phyloP scores from a whole-genome alignment of 2,888 invertebrate genomes.

The Brachypalpus laphriformis region DNA sequence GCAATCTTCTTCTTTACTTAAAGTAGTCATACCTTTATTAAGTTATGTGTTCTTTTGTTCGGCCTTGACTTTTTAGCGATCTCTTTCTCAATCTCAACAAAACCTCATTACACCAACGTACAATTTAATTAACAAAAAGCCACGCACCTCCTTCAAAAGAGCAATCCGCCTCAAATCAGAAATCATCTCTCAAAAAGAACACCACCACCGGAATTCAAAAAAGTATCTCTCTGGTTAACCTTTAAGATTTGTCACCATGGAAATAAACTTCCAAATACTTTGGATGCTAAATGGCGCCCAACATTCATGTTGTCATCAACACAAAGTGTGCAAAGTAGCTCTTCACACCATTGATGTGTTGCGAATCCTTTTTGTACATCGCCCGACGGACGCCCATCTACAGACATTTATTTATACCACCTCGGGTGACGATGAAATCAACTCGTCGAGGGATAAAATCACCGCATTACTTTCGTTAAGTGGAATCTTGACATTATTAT shows the following conservation, averaged over 20 bases:
- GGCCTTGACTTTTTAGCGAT: too few relatives aligned
- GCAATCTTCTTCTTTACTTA: too few relatives aligned
- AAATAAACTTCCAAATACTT: not conserved
- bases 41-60: too few relatives aligned
- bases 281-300: not conserved
- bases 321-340: not conserved
- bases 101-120: too few relatives aligned
- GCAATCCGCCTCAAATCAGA: not conserved
- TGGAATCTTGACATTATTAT: constrained; percentile 10
- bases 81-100: too few relatives aligned
- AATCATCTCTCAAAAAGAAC: not conserved
- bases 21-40: too few relatives aligned
- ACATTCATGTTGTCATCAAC: not conserved
- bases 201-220: not conserved
- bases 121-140: not conserved
- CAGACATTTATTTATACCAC: not conserved
- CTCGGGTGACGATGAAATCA: not conserved
- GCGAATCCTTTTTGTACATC: not conserved
- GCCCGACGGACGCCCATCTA: not conserved
- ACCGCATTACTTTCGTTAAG: constrained; percentile 22
- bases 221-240: not conserved
- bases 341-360: not conserved
- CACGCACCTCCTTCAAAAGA: not conserved
- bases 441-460: constrained; percentile 20
- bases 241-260: not conserved